These are phyloP conservation scores for Turdus rufiventris DNA, from an alignment of 2,113 vertebrate species.

Conservation along the genomic window DNA sequence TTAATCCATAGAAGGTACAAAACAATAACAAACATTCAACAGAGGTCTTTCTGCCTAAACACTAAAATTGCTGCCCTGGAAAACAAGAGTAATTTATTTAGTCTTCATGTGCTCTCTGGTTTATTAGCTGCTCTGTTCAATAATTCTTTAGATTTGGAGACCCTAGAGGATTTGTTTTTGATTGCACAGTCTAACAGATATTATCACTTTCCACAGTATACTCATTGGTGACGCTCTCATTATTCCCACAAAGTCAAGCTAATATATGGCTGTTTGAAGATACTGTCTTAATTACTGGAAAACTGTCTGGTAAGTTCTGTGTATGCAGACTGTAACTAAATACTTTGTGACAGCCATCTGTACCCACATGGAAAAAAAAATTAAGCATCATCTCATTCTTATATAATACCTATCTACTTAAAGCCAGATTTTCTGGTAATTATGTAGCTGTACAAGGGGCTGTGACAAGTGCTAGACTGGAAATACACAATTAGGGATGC, in stretches of 20 bases:
- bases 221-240: slow-evolving; percentile 82
- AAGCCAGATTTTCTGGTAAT: neutral
- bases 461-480: neutral
- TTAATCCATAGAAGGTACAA: neutral
- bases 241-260: slow-evolving; percentile 83
- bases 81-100: neutral
- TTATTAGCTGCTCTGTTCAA: neutral
- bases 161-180: neutral
- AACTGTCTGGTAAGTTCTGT: slow-evolving; percentile 80
- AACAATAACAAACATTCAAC: neutral
- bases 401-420: neutral
- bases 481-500: neutral
- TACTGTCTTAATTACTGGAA: slow-evolving; percentile 84
- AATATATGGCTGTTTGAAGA: slow-evolving; percentile 93
- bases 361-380: neutral
- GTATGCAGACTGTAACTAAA: neutral
- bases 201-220: slow-evolving; percentile 77
- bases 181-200: neutral
- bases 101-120: neutral
- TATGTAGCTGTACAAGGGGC: neutral
- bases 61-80: neutral
- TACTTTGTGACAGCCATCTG: neutral
- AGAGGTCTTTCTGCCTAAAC: neutral
- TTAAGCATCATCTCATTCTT: neutral
- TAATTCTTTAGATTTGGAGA: neutral